Conservation (phyloP, 2,797 vertebrate genomes). For the Hyperoplus immaculatus region DNA sequence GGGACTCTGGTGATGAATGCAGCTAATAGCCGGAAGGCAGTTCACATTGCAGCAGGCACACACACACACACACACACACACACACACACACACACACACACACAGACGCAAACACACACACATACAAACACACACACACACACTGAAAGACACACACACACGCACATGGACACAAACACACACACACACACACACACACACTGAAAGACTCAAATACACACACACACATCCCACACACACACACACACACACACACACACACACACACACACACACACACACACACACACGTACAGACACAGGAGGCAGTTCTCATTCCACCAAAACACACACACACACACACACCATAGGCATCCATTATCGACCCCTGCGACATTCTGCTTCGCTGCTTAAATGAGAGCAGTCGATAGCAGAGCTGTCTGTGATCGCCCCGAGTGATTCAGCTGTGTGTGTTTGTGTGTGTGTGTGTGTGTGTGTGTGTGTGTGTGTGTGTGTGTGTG, state of each 20-base stretch:
- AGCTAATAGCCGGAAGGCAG: constrained; percentile 58
- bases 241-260: constrained; percentile 18
- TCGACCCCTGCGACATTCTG: constrained; percentile 62
- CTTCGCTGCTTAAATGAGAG: constrained; percentile 67
- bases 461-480: too few species aligned
- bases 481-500: too few species aligned
- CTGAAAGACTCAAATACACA: background rate
- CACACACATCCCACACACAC: constrained; percentile 20
- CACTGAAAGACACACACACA: constrained; percentile 9
- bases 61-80: constrained; percentile 27
- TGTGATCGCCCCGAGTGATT: constrained; percentile 46
- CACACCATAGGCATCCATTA: constrained; percentile 42
- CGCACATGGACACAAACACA: constrained; percentile 22
- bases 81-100: constrained; percentile 5
- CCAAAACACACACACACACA: constrained; percentile 11
- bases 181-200: constrained; percentile 1
- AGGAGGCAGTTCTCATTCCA: background rate
- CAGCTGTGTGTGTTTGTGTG: constrained; percentile 7
- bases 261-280: constrained; percentile 24
- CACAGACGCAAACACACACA: constrained; percentile 15
- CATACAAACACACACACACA: constrained; percentile 14
- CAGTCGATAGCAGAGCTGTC: constrained; percentile 68
- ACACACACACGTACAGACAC: constrained; percentile 18
- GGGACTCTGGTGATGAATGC: constrained; percentile 70
- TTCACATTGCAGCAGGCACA: constrained; percentile 30